These are phyloP conservation scores for Drosophila hawaiiensis DNA, from an alignment of 2,888 invertebrate species.

Conservation along the genomic window DNA sequence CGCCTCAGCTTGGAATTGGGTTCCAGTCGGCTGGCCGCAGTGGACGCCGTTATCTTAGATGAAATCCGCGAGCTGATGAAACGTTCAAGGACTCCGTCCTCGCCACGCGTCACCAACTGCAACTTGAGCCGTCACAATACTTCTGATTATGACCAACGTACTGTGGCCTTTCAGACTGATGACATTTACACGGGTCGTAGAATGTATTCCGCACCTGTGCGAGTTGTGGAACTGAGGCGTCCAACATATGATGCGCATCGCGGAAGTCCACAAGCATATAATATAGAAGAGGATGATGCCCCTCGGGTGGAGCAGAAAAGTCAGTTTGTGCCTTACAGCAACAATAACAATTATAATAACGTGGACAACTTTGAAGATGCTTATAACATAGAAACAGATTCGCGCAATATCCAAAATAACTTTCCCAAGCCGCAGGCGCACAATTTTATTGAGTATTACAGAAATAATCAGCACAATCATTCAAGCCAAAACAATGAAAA, in stretches of 20 bases:
- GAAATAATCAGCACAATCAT: not conserved
- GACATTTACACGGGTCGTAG: accelerated
- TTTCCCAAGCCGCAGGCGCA: not conserved
- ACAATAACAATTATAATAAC: not conserved
- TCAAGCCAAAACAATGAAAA: too few relatives aligned
- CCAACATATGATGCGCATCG: not conserved
- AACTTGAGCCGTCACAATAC: not conserved
- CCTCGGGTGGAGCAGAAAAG: not conserved
- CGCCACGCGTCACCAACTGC: not conserved
- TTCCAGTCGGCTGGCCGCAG: not conserved
- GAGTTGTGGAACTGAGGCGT: accelerated
- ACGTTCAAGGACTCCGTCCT: not conserved
- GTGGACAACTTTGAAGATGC: not conserved
- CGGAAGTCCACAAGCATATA: not conserved
- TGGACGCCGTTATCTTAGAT: not conserved
- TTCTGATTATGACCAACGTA: not conserved
- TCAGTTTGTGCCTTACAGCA: not conserved
- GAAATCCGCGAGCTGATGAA: constrained; percentile 15
- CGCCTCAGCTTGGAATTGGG: not conserved
- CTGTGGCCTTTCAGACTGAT: not conserved
- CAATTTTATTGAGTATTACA: not conserved
- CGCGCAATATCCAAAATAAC: not conserved
- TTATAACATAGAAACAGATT: not conserved
- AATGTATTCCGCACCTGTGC: constrained; percentile 7
- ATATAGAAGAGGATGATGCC: not conserved